These are phyloP conservation scores for Sternotherus odoratus DNA, from an alignment of 2,797 vertebrate genomes.

Conservation along the genomic window DNA sequence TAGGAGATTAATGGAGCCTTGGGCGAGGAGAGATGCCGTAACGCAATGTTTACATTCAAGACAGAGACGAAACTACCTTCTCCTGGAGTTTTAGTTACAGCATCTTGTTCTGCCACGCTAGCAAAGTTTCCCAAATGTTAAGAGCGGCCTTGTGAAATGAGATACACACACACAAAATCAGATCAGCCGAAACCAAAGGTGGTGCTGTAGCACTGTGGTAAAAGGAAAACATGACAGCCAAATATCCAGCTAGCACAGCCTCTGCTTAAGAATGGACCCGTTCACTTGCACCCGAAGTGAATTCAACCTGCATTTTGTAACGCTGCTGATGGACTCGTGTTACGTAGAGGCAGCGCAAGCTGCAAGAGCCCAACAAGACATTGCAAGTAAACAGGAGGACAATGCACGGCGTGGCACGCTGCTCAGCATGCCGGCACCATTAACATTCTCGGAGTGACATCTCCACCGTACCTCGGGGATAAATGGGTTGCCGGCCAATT, in stretches of 20 bases:
- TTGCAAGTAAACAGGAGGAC: not conserved
- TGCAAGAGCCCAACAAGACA: not conserved
- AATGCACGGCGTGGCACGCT: too few species aligned
- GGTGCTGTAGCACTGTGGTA: not conserved
- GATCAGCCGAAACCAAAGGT: not conserved
- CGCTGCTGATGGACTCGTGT: not conserved
- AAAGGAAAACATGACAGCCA: not conserved
- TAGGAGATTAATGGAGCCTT: constrained; percentile 6
- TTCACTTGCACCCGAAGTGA: not conserved
- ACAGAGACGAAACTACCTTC: not conserved
- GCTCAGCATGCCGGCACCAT: not conserved
- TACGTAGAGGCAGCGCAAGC: not conserved
- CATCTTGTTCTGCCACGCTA: not conserved
- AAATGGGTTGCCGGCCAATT: constrained; percentile 68
- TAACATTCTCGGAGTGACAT: constrained; percentile 46
- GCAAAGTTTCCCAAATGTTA: not conserved
- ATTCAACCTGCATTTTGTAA: too few species aligned
- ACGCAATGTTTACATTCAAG: constrained; percentile 16
- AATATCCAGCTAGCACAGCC: not conserved
- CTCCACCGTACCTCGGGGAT: constrained; percentile 50
- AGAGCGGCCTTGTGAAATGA: not conserved
- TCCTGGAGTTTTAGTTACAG: constrained; percentile 23
- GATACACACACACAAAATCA: not conserved
- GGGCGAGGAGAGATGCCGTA: constrained; percentile 11
- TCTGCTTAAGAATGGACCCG: not conserved